Evolutionary conservation across 2,888 invertebrate genomes (phyloP).

Genomic region (Anagyrus pseudococci): DNA sequence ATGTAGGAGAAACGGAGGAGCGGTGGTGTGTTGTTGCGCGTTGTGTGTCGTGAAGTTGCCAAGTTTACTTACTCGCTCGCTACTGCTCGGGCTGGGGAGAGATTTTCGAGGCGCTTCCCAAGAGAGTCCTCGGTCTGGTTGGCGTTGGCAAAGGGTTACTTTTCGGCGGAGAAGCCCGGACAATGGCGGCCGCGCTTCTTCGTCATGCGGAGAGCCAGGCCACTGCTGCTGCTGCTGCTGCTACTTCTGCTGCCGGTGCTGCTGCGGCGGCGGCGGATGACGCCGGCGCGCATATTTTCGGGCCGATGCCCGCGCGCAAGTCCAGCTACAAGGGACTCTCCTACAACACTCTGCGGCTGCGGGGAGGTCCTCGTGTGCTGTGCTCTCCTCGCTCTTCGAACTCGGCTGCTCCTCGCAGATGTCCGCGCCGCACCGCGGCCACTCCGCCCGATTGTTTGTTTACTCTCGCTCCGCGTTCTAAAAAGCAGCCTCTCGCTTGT

Average conservation of each 20-base stretch:
- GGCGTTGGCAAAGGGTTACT: not conserved
- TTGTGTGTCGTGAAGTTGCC: not conserved
- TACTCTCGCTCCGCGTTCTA: no score
- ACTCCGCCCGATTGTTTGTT: not conserved
- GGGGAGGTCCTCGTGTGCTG: not conserved
- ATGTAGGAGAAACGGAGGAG: not conserved
- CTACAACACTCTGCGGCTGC: not conserved
- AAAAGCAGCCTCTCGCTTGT: no score
- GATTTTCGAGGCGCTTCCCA: not conserved
- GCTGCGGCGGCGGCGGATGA: not conserved
- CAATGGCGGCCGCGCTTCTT: conserved; percentile 37
- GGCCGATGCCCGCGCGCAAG: not conserved
- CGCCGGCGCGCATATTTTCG: not conserved
- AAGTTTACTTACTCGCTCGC: not conserved
- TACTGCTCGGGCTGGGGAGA: not conserved
- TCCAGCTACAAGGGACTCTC: not conserved
- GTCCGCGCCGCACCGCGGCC: not conserved
- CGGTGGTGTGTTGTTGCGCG: not conserved
- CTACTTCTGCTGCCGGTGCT: not conserved
- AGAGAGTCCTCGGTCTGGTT: not conserved
- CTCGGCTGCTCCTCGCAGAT: not conserved
- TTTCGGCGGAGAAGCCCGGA: conserved; percentile 33
- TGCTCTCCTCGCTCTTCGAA: not conserved
- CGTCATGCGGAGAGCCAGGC: conserved; percentile 26
- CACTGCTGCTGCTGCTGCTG: conserved; percentile 1